Evolutionary conservation across 2,113 vertebrate genomes (phyloP).

Genomic region (Accipiter cooperii): DNA sequence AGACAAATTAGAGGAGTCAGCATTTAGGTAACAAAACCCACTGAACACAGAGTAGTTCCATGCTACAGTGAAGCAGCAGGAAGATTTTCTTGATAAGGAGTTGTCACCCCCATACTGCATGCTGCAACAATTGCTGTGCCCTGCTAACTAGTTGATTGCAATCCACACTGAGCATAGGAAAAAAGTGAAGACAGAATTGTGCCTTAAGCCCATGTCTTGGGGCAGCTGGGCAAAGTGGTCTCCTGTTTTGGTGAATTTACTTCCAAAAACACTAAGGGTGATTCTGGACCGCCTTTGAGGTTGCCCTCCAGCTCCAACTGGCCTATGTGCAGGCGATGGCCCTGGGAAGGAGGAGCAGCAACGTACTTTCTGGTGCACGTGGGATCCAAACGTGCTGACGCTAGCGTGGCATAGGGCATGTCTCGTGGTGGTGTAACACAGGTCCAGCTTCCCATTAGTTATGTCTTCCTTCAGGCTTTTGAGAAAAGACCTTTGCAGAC

Average conservation of each 20-base stretch:
- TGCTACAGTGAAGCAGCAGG: background rate
- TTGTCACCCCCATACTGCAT: background rate
- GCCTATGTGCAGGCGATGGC: fast-evolving
- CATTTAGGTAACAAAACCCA: background rate
- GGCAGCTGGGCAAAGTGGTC: background rate
- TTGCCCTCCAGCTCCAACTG: background rate
- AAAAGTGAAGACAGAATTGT: background rate
- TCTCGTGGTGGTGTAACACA: background rate
- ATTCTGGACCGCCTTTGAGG: background rate
- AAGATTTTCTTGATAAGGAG: background rate
- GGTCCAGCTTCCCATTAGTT: background rate
- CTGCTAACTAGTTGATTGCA: background rate
- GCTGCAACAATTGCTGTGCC: background rate
- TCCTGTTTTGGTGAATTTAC: background rate
- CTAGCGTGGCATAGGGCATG: fast-evolving
- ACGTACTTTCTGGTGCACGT: background rate
- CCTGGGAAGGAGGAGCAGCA: background rate
- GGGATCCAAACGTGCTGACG: background rate
- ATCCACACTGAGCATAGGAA: fast-evolving
- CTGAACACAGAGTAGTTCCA: background rate
- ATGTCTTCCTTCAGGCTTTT: background rate
- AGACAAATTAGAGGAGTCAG: background rate
- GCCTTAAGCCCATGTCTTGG: background rate
- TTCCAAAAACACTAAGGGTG: background rate
- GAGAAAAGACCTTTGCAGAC: background rate